A percentile compares a stretch with the other conserved stretches of the same genome.
phyloP scores from a whole-genome alignment of 64 coral and sea anemone species.

The Stichodactyla mertensii region DNA sequence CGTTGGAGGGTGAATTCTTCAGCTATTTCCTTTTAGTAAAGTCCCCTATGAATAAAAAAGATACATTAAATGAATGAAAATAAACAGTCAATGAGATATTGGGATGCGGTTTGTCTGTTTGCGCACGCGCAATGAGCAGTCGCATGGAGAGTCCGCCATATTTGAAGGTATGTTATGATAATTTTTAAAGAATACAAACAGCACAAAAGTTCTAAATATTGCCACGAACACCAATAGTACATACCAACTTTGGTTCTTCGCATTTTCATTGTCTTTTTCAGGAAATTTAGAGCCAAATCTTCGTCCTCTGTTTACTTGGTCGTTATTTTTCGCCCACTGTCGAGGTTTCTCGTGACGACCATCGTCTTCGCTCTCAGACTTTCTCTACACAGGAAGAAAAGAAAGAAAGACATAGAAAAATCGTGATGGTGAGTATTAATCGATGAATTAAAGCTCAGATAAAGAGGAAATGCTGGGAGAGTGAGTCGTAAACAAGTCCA shows the following conservation, averaged over 20 bases:
- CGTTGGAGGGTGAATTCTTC: neutral
- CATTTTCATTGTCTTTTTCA: neutral
- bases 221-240: neutral
- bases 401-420: neutral
- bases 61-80: too few relatives aligned
- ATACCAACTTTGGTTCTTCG: neutral
- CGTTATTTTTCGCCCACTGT: neutral
- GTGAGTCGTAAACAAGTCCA: too few relatives aligned
- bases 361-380: neutral
- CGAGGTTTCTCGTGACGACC: neutral
- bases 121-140: neutral
- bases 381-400: neutral
- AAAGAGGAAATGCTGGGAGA: too few relatives aligned
- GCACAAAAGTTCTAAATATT: neutral
- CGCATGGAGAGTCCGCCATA: neutral
- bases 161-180: neutral
- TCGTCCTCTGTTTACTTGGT: neutral
- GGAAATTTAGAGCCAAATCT: neutral
- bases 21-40: neutral
- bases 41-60: neutral
- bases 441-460: too few relatives aligned
- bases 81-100: neutral
- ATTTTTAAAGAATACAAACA: neutral
- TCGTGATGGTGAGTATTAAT: neutral
- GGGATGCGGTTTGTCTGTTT: neutral